A percentile compares a stretch with the other conserved stretches of the same genome.
Conservation (phyloP, 2,113 vertebrate species). For the Zosterops borbonicus region DNA sequence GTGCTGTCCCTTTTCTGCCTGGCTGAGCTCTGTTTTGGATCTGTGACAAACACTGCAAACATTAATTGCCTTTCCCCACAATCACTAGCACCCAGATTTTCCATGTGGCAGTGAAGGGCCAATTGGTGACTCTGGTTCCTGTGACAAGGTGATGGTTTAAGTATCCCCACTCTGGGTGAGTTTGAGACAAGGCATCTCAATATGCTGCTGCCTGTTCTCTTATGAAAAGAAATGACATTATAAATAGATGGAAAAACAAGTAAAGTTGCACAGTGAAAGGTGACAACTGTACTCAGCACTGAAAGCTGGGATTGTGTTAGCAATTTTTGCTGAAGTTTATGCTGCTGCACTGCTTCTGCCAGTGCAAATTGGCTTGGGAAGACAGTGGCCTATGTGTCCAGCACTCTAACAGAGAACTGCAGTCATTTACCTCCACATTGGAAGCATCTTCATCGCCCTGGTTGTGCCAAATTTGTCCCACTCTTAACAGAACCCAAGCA, state of each 20-base stretch:
- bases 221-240: neutral
- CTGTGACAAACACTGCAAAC: neutral
- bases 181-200: neutral
- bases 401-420: neutral
- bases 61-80: neutral
- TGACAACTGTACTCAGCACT: neutral
- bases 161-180: neutral
- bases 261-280: neutral
- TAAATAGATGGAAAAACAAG: neutral
- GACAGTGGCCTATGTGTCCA: neutral
- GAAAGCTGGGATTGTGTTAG: neutral
- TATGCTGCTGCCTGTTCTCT: neutral
- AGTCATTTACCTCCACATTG: neutral
- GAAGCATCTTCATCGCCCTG: neutral
- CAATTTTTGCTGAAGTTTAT: neutral
- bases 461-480: neutral
- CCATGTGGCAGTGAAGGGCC: neutral
- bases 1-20: neutral
- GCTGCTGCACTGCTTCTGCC: neutral
- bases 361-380: neutral
- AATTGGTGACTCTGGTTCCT: neutral
- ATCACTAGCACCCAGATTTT: neutral
- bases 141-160: neutral
- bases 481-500: accelerated
- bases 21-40: neutral